Evolutionary conservation across 1,140 invertebrate species (phyloP), one percentile per base, ranked within the genome.

Genomic region (Megathymus violae): DNA sequence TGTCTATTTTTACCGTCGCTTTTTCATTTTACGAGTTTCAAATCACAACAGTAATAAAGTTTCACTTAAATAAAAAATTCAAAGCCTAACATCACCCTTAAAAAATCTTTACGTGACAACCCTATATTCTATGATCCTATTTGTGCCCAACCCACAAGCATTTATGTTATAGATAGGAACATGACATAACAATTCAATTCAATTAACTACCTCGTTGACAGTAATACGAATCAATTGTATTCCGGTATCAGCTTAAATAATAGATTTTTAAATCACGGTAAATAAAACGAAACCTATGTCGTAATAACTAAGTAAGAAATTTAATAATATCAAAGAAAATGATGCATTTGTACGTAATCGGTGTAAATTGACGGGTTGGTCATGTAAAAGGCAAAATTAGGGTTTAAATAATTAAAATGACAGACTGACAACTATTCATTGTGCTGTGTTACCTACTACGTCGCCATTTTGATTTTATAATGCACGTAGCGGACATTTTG

Each of bases 341-440:
- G 27, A 10, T 38, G n/a, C 31, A 31, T 13, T 51, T 36, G n/a
- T 1, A 22, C 6, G 4, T 51, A 51, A 34, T 19, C 14, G 9
- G 4, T 15, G 16, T 10, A 40, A 52, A 52, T 25, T 52, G 19
- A 19, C 5, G 4, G 50, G 50, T 25, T 11, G 22, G 36, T 40
- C 50, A 25, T 7, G n/a, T 41, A 52, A 40, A 19, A 25, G 14
- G 10, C n/a, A 17, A 52, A 52, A 52, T 52, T 40, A 52, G 36
- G 7, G 36, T 13, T 14, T 52, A 14, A 52, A 52, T 52, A 40
- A 52, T 41, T 52, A 40, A 52, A 41, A 52, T 40, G 50, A 38
- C n/a, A 15, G 11, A 19, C 1, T 31, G 1, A 9, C 9, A 31
- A 4, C 1, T 52, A 52, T 40, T 52, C 16, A 52, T 52, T 52